Percentiles rank a stretch among this genome's conserved stretches.
phyloP scores from a whole-genome alignment of 2,797 vertebrate species.

The Philypnodon macrostomus region DNA sequence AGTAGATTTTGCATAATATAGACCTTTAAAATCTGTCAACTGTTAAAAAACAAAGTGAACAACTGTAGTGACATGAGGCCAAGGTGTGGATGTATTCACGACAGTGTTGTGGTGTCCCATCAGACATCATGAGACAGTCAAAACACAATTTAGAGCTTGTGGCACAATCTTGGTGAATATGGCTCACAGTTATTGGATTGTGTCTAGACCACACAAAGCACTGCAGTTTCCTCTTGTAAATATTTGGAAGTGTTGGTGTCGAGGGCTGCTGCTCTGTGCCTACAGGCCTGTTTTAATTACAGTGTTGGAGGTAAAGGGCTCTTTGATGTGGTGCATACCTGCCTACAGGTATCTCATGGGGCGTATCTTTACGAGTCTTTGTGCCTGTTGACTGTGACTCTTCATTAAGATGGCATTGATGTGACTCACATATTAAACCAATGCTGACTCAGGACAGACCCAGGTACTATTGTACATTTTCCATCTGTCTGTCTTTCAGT shows the following conservation, averaged over 20 bases:
- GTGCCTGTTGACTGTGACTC: neutral
- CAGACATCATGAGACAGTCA: slow-evolving; percentile 23
- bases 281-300: slow-evolving; percentile 50
- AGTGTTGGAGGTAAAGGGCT: slow-evolving; percentile 31
- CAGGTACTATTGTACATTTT: too few relatives aligned
- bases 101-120: slow-evolving; percentile 11
- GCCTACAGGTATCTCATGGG: slow-evolving; percentile 46
- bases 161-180: slow-evolving; percentile 35
- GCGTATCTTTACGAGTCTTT: neutral
- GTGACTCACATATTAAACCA: too few relatives aligned
- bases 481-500: too few relatives aligned
- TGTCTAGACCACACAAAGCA: slow-evolving; percentile 63
- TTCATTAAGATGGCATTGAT: too few relatives aligned
- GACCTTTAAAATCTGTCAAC: too few relatives aligned
- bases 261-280: slow-evolving; percentile 35
- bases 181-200: slow-evolving; percentile 40
- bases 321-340: slow-evolving; percentile 64
- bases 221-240: slow-evolving; percentile 70
- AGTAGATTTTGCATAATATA: too few relatives aligned
- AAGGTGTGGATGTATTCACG: too few relatives aligned
- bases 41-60: neutral
- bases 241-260: slow-evolving; percentile 46
- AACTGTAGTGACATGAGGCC: neutral
- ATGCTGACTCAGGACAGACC: too few relatives aligned
- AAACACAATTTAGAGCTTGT: slow-evolving; percentile 35